Evolutionary conservation across 2,888 invertebrate genomes (phyloP).

Genomic region (Sphinx pinastri): DNA sequence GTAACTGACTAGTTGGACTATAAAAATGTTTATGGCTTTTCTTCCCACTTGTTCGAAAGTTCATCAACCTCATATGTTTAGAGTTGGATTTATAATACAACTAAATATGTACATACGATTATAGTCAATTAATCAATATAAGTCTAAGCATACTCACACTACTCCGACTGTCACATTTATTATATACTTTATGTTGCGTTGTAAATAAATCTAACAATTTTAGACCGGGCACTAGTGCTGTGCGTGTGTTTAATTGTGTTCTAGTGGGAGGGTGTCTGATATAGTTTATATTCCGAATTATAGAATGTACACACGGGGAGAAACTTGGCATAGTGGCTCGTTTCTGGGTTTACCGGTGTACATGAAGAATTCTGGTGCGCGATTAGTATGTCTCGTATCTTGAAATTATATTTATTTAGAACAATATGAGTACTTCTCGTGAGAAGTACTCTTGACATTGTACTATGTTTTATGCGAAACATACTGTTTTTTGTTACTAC

Average conservation of each 20-base stretch:
- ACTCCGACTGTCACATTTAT: slow-evolving; percentile 22
- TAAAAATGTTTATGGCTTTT: slow-evolving; percentile 77
- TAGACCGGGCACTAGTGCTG: slow-evolving; percentile 2
- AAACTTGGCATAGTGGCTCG: too few species aligned
- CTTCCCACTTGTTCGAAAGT: slow-evolving; percentile 71
- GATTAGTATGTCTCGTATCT: too few species aligned
- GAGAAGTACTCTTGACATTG: too few species aligned
- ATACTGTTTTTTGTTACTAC: too few species aligned
- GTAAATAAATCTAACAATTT: slow-evolving; percentile 22
- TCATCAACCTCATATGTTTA: slow-evolving; percentile 70
- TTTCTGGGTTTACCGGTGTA: too few species aligned
- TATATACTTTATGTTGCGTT: slow-evolving; percentile 18
- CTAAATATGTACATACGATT: slow-evolving; percentile 76
- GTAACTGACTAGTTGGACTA: slow-evolving; percentile 60
- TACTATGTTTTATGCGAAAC: not conserved
- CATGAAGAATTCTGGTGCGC: too few species aligned
- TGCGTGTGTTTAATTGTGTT: slow-evolving; percentile 1
- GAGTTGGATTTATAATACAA: slow-evolving; percentile 70
- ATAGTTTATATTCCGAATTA: too few species aligned
- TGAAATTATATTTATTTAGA: too few species aligned
- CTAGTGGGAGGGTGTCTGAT: too few species aligned
- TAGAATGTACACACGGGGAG: too few species aligned
- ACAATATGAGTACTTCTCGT: too few species aligned
- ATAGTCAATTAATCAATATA: slow-evolving; percentile 71
- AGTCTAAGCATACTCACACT: slow-evolving; percentile 32